Evolutionary conservation across 2,113 vertebrate species (phyloP).

Genomic region (Hydropotes inermis): DNA sequence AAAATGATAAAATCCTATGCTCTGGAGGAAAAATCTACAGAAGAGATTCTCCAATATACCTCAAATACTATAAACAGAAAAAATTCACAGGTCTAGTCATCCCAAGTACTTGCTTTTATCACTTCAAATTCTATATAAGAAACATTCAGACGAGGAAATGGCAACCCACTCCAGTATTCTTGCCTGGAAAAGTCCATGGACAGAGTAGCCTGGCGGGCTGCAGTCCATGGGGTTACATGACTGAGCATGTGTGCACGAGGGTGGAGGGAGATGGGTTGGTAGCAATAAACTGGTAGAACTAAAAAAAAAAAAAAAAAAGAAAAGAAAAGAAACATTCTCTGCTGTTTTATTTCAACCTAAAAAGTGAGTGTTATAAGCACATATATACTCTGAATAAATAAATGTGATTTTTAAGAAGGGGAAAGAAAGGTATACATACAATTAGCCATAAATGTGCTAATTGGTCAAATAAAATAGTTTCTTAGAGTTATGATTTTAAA

Average conservation of each 20-base stretch:
- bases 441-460: background rate
- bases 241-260: too few relatives aligned
- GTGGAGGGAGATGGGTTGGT: too few relatives aligned
- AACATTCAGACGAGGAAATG: background rate
- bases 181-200: too few relatives aligned
- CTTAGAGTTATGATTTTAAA: constrained; percentile 21
- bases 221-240: too few relatives aligned
- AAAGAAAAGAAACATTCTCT: background rate
- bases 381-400: background rate
- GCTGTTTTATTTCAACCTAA: background rate
- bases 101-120: background rate
- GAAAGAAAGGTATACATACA: background rate
- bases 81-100: background rate
- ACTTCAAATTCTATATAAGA: background rate
- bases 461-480: background rate
- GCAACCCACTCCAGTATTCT: too few relatives aligned
- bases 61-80: background rate
- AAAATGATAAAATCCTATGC: background rate
- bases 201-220: too few relatives aligned
- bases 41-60: background rate
- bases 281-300: too few relatives aligned
- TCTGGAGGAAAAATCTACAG: background rate
- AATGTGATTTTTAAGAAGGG: background rate
- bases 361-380: background rate
- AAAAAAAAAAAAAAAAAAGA: too few relatives aligned